A percentile compares a stretch with the other conserved stretches of the same genome.
Evolutionary conservation across 2,113 vertebrate species (phyloP).

Genomic region (Gnathonemus longibarbis): DNA sequence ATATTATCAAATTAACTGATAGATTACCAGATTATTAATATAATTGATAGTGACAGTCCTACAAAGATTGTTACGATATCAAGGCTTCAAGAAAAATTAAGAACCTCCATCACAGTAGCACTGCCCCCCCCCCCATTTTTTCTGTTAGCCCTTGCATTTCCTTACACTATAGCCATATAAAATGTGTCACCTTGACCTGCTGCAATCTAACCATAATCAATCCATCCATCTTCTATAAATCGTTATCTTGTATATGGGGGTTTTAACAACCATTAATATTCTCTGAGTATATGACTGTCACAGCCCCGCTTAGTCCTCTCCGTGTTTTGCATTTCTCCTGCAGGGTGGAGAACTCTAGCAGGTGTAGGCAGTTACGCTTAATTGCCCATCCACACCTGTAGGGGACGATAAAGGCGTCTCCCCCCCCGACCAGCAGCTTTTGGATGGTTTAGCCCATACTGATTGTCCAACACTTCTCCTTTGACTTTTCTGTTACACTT

Average conservation of each 20-base stretch:
- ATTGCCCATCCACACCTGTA: neutral
- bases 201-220: neutral
- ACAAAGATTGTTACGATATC: neutral
- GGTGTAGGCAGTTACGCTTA: neutral
- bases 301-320: neutral
- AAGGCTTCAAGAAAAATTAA: neutral
- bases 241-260: neutral
- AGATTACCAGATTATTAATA: neutral
- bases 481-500: neutral
- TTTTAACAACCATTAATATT: neutral
- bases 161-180: neutral
- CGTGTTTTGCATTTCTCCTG: neutral
- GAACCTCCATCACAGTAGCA: neutral
- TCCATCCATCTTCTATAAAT: neutral
- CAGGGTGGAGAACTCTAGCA: neutral
- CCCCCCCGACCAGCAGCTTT: neutral
- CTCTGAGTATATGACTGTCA: neutral
- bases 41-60: neutral
- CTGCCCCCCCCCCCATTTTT: neutral
- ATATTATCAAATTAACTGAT: neutral
- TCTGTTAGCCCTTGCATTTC: neutral
- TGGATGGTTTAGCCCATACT: neutral
- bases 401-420: neutral
- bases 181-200: neutral
- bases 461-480: neutral